Percentiles rank a stretch among this genome's conserved stretches.
phyloP scores from a whole-genome alignment of 2,113 vertebrate genomes.

The Carlito syrichta region DNA sequence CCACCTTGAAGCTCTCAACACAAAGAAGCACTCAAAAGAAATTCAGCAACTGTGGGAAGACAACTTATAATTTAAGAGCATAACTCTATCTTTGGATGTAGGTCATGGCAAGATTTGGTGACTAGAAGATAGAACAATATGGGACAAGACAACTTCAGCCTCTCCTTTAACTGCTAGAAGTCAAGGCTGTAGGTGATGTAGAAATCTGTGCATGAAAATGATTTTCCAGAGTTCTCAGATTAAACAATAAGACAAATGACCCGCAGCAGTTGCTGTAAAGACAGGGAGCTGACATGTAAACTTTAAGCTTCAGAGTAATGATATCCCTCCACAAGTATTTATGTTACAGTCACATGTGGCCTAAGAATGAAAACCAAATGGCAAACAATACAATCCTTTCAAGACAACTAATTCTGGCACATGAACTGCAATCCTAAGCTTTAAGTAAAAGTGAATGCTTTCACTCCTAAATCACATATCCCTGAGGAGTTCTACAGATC shows the following conservation, averaged over 20 bases:
- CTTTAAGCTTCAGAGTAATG: conserved; percentile 74
- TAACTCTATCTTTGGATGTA: not conserved
- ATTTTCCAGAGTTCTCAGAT: not conserved
- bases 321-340: conserved; percentile 77
- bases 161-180: not conserved
- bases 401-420: conserved; percentile 12
- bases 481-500: not conserved
- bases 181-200: not conserved
- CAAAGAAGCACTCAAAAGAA: not conserved
- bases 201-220: not conserved
- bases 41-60: not conserved
- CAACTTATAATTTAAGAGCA: not conserved
- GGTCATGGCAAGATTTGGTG: not conserved
- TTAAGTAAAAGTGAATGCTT: not conserved
- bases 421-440: not conserved
- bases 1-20: not conserved
- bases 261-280: conserved; percentile 64
- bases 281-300: conserved; percentile 76
- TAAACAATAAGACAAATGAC: not conserved
- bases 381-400: conserved; percentile 59
- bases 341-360: conserved; percentile 78
- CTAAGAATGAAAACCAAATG: conserved; percentile 82
- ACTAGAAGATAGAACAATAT: not conserved
- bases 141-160: not conserved
- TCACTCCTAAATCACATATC: not conserved